A percentile compares a stretch with the other conserved stretches of the same genome.
Conservation (phyloP, 2,797 vertebrate genomes). For the Nasua narica region DNA sequence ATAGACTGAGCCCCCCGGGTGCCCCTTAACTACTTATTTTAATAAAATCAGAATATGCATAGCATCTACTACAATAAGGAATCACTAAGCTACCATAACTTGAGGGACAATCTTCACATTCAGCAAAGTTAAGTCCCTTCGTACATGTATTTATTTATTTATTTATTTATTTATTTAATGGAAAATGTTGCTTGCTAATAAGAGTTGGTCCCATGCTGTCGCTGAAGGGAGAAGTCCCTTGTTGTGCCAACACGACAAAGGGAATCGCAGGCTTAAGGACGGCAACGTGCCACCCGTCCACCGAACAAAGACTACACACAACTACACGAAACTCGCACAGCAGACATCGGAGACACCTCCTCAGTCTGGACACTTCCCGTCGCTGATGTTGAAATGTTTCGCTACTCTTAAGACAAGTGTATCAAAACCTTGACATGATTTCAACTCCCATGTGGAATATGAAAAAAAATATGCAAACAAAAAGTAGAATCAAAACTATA, state of each 20-base stretch:
- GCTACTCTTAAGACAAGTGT: background rate
- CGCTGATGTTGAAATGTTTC: background rate
- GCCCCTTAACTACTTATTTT: conserved; percentile 86
- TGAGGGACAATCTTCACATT: conserved; percentile 83
- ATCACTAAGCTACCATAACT: conserved; percentile 92
- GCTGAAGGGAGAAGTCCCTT: conserved; percentile 85
- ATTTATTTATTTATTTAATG: conserved; percentile 77
- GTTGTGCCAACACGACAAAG: conserved; percentile 95
- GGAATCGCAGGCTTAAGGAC: conserved; percentile 98
- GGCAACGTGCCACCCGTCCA: conserved; percentile 98
- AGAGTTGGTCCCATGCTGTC: conserved; percentile 87
- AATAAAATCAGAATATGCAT: conserved; percentile 95
- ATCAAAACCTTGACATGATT: background rate
- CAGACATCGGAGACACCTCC: conserved; percentile 89
- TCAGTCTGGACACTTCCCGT: conserved; percentile 89
- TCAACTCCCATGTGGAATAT: background rate
- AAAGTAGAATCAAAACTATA: background rate
- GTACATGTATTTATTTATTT: conserved; percentile 78
- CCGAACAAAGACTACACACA: conserved; percentile 87
- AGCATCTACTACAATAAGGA: conserved; percentile 95
- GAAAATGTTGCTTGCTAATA: conserved; percentile 86
- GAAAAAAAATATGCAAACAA: background rate
- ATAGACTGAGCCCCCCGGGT: no score
- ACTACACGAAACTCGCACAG: conserved; percentile 87
- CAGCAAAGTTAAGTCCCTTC: conserved; percentile 86